phyloP scores from a whole-genome alignment of 2,113 vertebrate genomes.

The Phoenicopterus ruber region DNA sequence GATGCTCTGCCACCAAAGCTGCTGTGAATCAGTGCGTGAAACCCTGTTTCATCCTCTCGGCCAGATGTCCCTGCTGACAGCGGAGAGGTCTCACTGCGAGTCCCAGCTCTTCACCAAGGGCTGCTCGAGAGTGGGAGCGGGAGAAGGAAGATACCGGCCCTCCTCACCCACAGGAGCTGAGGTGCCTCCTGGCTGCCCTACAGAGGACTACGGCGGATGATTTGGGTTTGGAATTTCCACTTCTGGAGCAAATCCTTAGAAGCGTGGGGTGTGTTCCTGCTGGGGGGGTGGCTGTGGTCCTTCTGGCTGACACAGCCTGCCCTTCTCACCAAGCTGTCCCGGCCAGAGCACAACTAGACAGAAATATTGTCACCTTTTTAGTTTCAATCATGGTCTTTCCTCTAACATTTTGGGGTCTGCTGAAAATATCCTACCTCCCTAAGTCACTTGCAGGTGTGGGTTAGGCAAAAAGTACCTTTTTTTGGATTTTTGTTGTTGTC shows the following conservation, averaged over 20 bases:
- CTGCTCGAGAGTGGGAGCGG: not conserved
- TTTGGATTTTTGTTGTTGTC: not conserved
- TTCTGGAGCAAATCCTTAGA: not conserved
- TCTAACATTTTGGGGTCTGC: not conserved
- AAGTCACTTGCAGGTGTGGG: not conserved
- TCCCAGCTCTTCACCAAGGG: not conserved
- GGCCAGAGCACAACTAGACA: not conserved
- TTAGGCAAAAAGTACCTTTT: not conserved
- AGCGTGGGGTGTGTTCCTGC: not conserved
- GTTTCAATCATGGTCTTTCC: not conserved
- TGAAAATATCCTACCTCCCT: not conserved
- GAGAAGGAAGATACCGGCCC: not conserved
- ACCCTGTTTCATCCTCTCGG: not conserved
- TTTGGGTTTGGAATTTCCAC: not conserved
- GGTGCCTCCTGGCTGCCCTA: not conserved
- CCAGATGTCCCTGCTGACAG: not conserved
- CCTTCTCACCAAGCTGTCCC: not conserved
- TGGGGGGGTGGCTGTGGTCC: not conserved
- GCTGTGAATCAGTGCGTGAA: not conserved
- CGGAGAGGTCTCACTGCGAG: fast-evolving
- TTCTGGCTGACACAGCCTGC: not conserved
- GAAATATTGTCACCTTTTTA: not conserved
- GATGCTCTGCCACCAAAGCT: not conserved
- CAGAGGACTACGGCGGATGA: fast-evolving
- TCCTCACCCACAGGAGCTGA: not conserved